Conservation (phyloP, 1,140 invertebrate species). For the Glomeris maerens region DNA sequence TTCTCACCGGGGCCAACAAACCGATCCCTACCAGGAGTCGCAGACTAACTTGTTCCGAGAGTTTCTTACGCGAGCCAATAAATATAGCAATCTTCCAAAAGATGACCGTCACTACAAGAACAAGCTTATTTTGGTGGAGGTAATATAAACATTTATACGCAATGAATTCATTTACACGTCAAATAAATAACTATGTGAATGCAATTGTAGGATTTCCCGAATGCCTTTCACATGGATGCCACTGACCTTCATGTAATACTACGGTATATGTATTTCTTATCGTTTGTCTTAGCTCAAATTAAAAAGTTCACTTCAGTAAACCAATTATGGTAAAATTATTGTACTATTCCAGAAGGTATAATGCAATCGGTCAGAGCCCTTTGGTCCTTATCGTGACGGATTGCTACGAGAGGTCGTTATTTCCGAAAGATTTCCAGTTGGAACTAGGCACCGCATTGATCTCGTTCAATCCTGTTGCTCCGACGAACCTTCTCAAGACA, state of each 20-base stretch:
- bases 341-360: conserved; percentile 23
- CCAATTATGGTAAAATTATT: conserved; percentile 1
- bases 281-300: conserved; percentile 1
- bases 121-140: conserved; percentile 25
- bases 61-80: conserved; percentile 28
- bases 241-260: conserved; percentile 25
- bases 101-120: conserved; percentile 16
- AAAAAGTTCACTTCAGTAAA: conserved; percentile 1
- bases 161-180: too few relatives aligned
- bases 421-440: conserved; percentile 26
- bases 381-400: conserved; percentile 30
- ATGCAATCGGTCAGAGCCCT: conserved; percentile 23
- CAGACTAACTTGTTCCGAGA: conserved; percentile 25
- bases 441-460: conserved; percentile 24
- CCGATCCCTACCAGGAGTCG: conserved; percentile 17
- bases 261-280: conserved; percentile 21
- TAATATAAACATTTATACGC: conserved; percentile 7
- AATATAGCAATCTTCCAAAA: conserved; percentile 26
- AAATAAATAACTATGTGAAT: background rate
- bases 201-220: conserved; percentile 26
- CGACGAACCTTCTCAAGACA: conserved; percentile 28
- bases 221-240: conserved; percentile 26
- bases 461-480: conserved; percentile 29
- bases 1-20: background rate
- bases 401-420: conserved; percentile 25